Evolutionary conservation across 2,888 invertebrate genomes (phyloP), one percentile per base, ranked within the genome.

Genomic region (Acanthosoma haemorrhoidale): DNA sequence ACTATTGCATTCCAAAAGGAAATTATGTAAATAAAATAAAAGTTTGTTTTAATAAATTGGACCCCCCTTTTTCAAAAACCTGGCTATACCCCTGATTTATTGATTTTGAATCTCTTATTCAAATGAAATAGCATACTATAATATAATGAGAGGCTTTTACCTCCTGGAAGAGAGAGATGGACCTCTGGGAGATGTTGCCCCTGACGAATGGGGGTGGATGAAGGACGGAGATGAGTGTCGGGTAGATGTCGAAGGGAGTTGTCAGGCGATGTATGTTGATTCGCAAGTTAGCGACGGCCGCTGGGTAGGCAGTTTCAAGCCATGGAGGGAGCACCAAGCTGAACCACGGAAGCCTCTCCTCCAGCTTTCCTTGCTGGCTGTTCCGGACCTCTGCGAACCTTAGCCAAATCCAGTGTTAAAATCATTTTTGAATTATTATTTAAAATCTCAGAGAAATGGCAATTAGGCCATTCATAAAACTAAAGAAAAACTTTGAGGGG

Each of bases 191-290:
- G 36, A 85, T 81, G 70, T 86, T 83, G 0, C 86, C 87, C 61
- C 81, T 78, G 71, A 78, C 79, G 6, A 81, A 77, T 1, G 76
- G 77, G 16, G 76, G 77, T 76, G 85, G 78, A 70, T 86, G 81
- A 6, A 93, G 77, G 1, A 91, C 83, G 76, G 88, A 87, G 73
- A 87, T 80, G 2, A 96, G 81, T 0, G 94, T 94, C 36, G 87
- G 86, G 79, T 96, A 86, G 32, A 97, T 84, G 79, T 97, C 96
- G 78, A 95, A 96, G 0, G 96, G 95, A 0, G 94, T 92, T 0
- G 89, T 87, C 29, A 97, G 81, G 1, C 86, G 85, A 13, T 87
- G 80, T 0, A 85, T 81, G 78, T 95, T 95, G 1, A 78, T 80
- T 36, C 83, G 78, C 74, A 90, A 84, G 75, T 88, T 88, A 0